These are phyloP conservation scores for Lepetodrilus schrolli DNA, from an alignment of 2,888 invertebrate genomes.

Conservation along the genomic window DNA sequence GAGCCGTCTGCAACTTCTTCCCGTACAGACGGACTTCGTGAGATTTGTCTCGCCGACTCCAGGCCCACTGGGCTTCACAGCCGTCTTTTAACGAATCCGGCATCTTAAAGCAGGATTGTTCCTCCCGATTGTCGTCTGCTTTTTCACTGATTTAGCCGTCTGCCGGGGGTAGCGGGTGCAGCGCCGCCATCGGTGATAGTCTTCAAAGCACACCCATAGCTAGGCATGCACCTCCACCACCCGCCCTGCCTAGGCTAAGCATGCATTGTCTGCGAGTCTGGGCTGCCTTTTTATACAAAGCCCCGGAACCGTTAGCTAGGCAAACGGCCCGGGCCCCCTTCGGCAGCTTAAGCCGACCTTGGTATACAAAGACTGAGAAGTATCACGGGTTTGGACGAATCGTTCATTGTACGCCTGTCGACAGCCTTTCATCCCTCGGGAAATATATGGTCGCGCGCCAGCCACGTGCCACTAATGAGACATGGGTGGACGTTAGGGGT, in stretches of 20 bases:
- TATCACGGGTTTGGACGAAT: background rate
- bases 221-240: conserved; percentile 6
- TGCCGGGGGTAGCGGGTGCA: background rate
- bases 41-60: conserved; percentile 80
- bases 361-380: conserved; percentile 17
- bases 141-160: conserved; percentile 21
- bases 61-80: conserved; percentile 82
- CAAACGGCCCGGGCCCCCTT: background rate
- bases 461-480: conserved; percentile 38
- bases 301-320: conserved; percentile 6
- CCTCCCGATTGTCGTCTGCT: conserved; percentile 42
- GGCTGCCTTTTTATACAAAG: conserved; percentile 11
- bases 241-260: background rate
- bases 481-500: conserved; percentile 35
- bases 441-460: conserved; percentile 37
- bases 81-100: conserved; percentile 74
- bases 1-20: conserved; percentile 77
- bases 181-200: background rate
- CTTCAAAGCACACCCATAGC: too few relatives aligned
- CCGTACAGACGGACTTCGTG: conserved; percentile 79
- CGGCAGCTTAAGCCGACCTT: conserved; percentile 22
- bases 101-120: conserved; percentile 39
- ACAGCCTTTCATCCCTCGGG: conserved; percentile 25
- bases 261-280: background rate
- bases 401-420: conserved; percentile 10